These are phyloP conservation scores for Callimorpha dominula DNA, from an alignment of 2,888 invertebrate species.

Conservation along the genomic window DNA sequence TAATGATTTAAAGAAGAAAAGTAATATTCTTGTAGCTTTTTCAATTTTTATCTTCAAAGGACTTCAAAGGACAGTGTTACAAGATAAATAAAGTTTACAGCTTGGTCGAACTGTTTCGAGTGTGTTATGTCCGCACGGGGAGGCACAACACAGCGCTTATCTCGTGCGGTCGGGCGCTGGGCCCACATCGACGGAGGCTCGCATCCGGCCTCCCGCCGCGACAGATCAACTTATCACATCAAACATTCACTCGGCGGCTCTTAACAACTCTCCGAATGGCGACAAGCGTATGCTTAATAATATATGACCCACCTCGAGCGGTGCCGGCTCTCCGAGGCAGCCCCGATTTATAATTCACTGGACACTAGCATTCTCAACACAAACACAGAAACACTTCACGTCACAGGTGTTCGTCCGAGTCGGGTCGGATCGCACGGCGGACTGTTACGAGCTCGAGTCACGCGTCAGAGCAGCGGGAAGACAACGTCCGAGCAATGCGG, in stretches of 20 bases:
- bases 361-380: slow-evolving; percentile 62
- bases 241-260: slow-evolving; percentile 50
- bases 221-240: slow-evolving; percentile 53
- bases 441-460: slow-evolving; percentile 19
- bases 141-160: slow-evolving; percentile 36
- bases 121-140: slow-evolving; percentile 34
- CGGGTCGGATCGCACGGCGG: slow-evolving; percentile 9
- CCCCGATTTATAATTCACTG: slow-evolving; percentile 67
- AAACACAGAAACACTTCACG: slow-evolving; percentile 55
- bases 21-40: background rate
- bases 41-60: background rate
- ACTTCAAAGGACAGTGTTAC: background rate
- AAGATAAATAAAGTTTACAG: slow-evolving; percentile 23
- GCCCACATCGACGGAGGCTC: slow-evolving; percentile 29
- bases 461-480: slow-evolving; percentile 26
- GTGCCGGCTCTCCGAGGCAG: slow-evolving; percentile 70
- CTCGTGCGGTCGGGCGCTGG: slow-evolving; percentile 23
- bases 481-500: slow-evolving; percentile 42
- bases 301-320: slow-evolving; percentile 71
- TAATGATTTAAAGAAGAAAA: background rate
- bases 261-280: slow-evolving; percentile 48
- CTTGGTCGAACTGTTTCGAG: slow-evolving; percentile 19
- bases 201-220: slow-evolving; percentile 24
- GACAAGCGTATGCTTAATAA: slow-evolving; percentile 53
- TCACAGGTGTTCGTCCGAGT: slow-evolving; percentile 46